phyloP scores from a whole-genome alignment of 2,888 invertebrate species.

The Drosophila austrosaltans region DNA sequence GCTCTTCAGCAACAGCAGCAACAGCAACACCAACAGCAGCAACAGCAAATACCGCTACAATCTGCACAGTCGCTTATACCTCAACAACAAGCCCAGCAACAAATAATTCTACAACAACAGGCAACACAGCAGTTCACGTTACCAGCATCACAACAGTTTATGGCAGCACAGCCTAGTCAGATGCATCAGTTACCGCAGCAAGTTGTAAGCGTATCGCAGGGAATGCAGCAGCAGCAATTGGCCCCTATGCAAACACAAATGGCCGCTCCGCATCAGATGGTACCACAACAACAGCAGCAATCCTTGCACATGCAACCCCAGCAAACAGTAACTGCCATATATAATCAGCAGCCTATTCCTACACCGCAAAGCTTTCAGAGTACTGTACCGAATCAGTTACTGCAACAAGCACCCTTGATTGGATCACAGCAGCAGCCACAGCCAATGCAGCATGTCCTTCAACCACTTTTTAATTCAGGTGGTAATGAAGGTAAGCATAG shows the following conservation, averaged over 20 bases:
- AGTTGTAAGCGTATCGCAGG: slow-evolving; percentile 53
- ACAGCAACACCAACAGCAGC: slow-evolving; percentile 45
- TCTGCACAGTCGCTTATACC: slow-evolving; percentile 38
- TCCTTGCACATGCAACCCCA: slow-evolving; percentile 50
- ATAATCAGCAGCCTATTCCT: slow-evolving; percentile 55
- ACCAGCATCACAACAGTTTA: slow-evolving; percentile 57
- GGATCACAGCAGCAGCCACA: slow-evolving; percentile 59
- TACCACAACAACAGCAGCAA: slow-evolving; percentile 61
- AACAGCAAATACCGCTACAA: slow-evolving; percentile 47
- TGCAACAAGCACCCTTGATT: slow-evolving; percentile 63
- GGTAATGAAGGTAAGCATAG: slow-evolving; percentile 61
- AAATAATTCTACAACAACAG: slow-evolving; percentile 56
- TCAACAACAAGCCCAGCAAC: slow-evolving; percentile 43
- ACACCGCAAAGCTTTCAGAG: slow-evolving; percentile 49
- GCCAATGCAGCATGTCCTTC: slow-evolving; percentile 66
- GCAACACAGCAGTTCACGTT: slow-evolving; percentile 55
- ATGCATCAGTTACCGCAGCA: slow-evolving; percentile 63
- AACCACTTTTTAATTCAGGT: slow-evolving; percentile 63
- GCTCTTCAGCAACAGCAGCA: slow-evolving; percentile 54
- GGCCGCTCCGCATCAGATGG: slow-evolving; percentile 54
- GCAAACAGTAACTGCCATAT: slow-evolving; percentile 53
- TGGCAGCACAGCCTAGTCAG: slow-evolving; percentile 65
- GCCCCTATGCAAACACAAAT: slow-evolving; percentile 49
- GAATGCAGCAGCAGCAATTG: slow-evolving; percentile 56
- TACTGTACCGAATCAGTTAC: slow-evolving; percentile 60